Base-by-base conservation (phyloP, 2,888 invertebrate species). In the Andrena dorsata region DNA sequence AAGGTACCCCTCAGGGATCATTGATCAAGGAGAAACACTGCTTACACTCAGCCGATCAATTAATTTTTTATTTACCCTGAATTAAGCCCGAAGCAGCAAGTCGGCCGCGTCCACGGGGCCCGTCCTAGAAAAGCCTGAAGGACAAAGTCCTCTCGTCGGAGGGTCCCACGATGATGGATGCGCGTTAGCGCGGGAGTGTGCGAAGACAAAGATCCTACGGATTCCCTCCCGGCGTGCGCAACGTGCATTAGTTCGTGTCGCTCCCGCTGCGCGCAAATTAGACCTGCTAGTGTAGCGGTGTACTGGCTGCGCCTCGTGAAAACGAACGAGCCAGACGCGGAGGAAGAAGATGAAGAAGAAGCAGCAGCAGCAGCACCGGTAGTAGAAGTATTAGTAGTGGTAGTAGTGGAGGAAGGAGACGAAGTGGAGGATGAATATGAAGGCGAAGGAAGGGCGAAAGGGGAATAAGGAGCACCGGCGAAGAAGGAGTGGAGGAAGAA, bases 201-300 rank as follows among this genome's bases (percentile, higher is more conserved):
- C 89, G 89, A 90, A 92, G 91, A 91, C 92, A 92, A 92, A 93
- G 92, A 91, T 89, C 88, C 85, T 83, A 80, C 79, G 88, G 87
- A 88, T 86, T 90, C 89, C 90, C 91, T 91, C 92, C 90, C 88
- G 90, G 91, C 90, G 90, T 88, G 91, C 90, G 88, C 89, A 87
- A 86, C 90, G 88, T 88, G 91, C 93, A 93, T 93, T 93, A 91
- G 93, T 93, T 92, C 90, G 92, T 90, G 92, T 92, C 90, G 92
- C 92, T 91, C 93, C 93, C 84, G 93, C 93, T 93, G 93, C 76
- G 93, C 90, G 92, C 91, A 93, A 93, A 93, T 93, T 93, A 93
- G 92, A 92, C 89, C 90, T 90, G 83, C 87, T 89, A 87, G 88
- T 86, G 80, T 76, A 80, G 83, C 85, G 69, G 82, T 74, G 80